Evolutionary conservation across 2,888 invertebrate species (phyloP).

Genomic region (Drosophila melanocephala): DNA sequence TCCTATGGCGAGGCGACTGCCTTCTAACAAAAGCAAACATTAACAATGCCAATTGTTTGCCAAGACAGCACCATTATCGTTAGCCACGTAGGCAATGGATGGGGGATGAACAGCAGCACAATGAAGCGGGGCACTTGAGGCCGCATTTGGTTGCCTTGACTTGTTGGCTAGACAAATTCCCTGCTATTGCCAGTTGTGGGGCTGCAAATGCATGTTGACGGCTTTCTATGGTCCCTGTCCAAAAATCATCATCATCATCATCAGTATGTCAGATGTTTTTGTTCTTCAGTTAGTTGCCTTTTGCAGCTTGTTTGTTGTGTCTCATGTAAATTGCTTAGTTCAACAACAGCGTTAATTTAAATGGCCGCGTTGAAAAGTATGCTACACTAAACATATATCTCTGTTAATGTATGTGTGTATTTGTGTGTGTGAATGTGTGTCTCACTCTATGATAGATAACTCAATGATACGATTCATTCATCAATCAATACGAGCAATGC

Average conservation of each 20-base stretch:
- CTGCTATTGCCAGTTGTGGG: conserved; percentile 2
- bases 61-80: conserved; percentile 71
- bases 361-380: conserved; percentile 30
- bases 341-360: conserved; percentile 26
- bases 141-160: conserved; percentile 62
- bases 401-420: not conserved
- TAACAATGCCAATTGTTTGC: conserved; percentile 68
- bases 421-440: not conserved
- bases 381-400: conserved; percentile 21
- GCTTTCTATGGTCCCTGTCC: conserved; percentile 22
- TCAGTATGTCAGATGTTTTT: conserved; percentile 6
- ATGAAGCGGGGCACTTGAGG: conserved; percentile 52
- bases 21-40: conserved; percentile 41
- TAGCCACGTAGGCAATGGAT: conserved; percentile 22
- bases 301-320: conserved; percentile 24
- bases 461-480: conserved; percentile 48
- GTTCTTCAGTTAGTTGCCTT: conserved; percentile 15
- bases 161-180: conserved; percentile 45
- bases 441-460: conserved; percentile 26
- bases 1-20: conserved; percentile 39
- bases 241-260: conserved; percentile 30
- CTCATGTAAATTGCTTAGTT: conserved; percentile 38
- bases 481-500: conserved; percentile 64
- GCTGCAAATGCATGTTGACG: conserved; percentile 24
- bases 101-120: conserved; percentile 32